Evolutionary conservation across 2,888 invertebrate genomes (phyloP).

Genomic region (Habroteleia sp.): DNA sequence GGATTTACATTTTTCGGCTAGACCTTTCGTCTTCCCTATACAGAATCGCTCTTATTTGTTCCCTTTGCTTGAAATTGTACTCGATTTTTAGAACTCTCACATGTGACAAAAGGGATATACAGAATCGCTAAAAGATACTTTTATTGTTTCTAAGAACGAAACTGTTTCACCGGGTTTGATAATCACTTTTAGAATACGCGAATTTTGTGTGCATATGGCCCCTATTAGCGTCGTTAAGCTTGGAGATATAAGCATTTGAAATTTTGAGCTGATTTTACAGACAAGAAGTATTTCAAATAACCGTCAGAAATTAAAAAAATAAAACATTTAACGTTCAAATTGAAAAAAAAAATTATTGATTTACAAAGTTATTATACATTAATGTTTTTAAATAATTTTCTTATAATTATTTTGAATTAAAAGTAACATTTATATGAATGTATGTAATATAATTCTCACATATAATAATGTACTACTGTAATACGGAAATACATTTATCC

Average conservation of each 20-base stretch:
- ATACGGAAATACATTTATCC: too few species aligned
- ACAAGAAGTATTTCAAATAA: slow-evolving; percentile 13
- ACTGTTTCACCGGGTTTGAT: slow-evolving; percentile 26
- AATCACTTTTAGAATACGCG: slow-evolving; percentile 36
- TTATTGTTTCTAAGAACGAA: slow-evolving; percentile 23
- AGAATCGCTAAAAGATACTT: slow-evolving; percentile 16
- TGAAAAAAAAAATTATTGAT: too few species aligned
- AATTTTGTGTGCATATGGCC: slow-evolving; percentile 52
- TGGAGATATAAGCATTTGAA: slow-evolving; percentile 33
- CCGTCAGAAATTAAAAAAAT: background rate
- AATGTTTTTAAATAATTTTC: too few species aligned
- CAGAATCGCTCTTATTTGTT: slow-evolving; percentile 47
- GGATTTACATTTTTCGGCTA: slow-evolving; percentile 49
- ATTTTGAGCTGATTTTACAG: slow-evolving; percentile 16
- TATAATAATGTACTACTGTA: too few species aligned
- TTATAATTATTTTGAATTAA: too few species aligned
- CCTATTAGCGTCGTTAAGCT: slow-evolving; percentile 34
- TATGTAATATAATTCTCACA: too few species aligned
- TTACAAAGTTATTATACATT: too few species aligned
- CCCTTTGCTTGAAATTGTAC: slow-evolving; percentile 14
- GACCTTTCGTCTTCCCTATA: slow-evolving; percentile 16
- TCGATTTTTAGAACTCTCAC: slow-evolving; percentile 24
- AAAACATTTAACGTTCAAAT: too few species aligned
- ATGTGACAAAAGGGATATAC: slow-evolving; percentile 25
- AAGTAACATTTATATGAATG: too few species aligned